Base-by-base conservation (phyloP, 2,113 vertebrate genomes). In the Desmodus rotundus region DNA sequence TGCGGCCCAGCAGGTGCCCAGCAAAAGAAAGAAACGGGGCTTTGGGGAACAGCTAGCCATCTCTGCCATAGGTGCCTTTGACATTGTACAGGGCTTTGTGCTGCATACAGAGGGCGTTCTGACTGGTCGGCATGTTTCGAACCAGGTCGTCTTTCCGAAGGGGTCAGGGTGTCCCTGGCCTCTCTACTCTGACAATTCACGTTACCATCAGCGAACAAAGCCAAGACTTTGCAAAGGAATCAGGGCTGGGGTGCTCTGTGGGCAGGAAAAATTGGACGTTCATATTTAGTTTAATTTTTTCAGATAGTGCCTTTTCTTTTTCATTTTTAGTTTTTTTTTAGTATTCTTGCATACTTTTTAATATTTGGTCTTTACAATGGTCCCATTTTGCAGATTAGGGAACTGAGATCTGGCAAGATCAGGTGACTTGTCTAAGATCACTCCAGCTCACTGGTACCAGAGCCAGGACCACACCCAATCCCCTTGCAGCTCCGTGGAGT, bases 321-420 rank as follows among this genome's bases (percentile, higher is more conserved):
- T 47, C 38, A 9, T 14, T 87, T 85, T 78, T n/a, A 87, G 67
- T 5, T 31, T 61, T 22, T 85, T 91, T 61, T 78, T 56, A 78
- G 43, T 16, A 43, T 50, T 72, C 83, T 74, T 26, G n/a, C 52
- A 28, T 16, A 70, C 20, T 86, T 89, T 33, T 36, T 47, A n/a
- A 4, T 11, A 22, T 77, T 47, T 67, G 6, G 20, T 52, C 56
- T 76, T 92, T 52, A 54, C 15, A 43, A 17, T 31, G 50, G 20
- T 13, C 15, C 65, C 84, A 50, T 96, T 93, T 88, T 58, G 89
- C 24, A 92, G 47, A 41, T 72, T 43, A 70, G 84, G 43, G 74
- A 76, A 65, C 73, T 77, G 65, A 96, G 73, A 15, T n/a, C 56
- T 61, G 47, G 28, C 24, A 65, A 45, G 22, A 14, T 81, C 38